These are phyloP conservation scores for Ricordea florida DNA, from an alignment of 92 coral and sea anemone species.

Conservation along the genomic window DNA sequence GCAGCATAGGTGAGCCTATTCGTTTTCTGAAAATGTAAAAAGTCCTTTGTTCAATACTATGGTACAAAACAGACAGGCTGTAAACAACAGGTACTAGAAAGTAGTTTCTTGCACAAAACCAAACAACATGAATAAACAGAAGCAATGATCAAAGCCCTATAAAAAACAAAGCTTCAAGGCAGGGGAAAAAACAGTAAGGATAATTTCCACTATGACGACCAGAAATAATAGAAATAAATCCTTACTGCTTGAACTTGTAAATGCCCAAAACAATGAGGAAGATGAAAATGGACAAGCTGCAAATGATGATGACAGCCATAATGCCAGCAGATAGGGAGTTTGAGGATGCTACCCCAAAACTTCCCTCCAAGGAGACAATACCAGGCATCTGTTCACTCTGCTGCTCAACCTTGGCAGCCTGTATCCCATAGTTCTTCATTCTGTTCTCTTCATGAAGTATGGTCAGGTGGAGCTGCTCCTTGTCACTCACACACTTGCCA, in stretches of 20 bases:
- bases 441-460: constrained; percentile 14
- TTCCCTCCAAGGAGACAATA: constrained; percentile 59
- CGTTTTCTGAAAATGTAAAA: too few relatives aligned
- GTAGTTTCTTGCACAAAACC: too few relatives aligned
- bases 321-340: constrained; percentile 61
- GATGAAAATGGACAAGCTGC: constrained; percentile 73
- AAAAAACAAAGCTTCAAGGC: too few relatives aligned
- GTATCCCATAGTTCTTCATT: not conserved
- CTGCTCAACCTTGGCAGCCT: constrained; percentile 12
- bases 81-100: too few relatives aligned
- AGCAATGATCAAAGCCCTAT: too few relatives aligned
- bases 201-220: not conserved
- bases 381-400: constrained; percentile 81
- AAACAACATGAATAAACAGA: too few relatives aligned
- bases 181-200: not conserved
- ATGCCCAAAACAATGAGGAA: constrained; percentile 76
- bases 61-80: too few relatives aligned
- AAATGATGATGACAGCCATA: constrained; percentile 82
- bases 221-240: not conserved
- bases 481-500: constrained; percentile 71
- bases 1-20: too few relatives aligned
- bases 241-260: constrained; percentile 82
- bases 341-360: constrained; percentile 28
- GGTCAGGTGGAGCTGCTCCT: constrained; percentile 21
- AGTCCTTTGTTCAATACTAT: too few relatives aligned